Evolutionary conservation across 2,113 vertebrate species (phyloP).

Genomic region (Nematolebias whitei): DNA sequence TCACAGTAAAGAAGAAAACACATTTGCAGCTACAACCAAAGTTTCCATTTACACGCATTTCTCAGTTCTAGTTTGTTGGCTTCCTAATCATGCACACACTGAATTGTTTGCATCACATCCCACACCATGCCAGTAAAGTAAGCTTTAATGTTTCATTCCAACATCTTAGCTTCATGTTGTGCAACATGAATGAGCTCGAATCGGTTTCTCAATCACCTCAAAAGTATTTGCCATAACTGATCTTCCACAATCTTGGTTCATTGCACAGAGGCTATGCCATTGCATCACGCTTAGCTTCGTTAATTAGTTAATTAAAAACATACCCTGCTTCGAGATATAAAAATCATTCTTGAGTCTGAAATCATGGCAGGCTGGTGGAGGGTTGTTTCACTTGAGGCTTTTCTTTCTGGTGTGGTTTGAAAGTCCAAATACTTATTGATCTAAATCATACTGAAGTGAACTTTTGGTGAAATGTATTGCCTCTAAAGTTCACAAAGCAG

Average conservation of each 20-base stretch:
- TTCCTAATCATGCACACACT: conserved; percentile 17
- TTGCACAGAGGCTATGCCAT: conserved; percentile 9
- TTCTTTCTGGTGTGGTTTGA: background rate
- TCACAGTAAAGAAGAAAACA: background rate
- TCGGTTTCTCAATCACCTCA: conserved; percentile 23
- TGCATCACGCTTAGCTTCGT: conserved; percentile 39
- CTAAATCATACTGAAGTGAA: background rate
- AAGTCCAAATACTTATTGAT: background rate
- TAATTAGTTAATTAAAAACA: conserved; percentile 24
- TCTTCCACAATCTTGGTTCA: conserved; percentile 1
- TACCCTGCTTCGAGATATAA: conserved; percentile 7
- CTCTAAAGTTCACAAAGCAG: conserved; percentile 4
- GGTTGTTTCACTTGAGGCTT: background rate
- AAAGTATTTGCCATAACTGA: conserved; percentile 7
- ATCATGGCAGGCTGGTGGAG: background rate
- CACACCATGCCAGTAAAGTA: conserved; percentile 9
- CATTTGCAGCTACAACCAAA: conserved; percentile 4
- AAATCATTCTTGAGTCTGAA: background rate
- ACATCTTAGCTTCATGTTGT: conserved; percentile 20
- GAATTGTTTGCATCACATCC: conserved; percentile 15
- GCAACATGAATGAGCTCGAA: conserved; percentile 15
- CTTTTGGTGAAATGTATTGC: background rate
- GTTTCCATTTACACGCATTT: conserved; percentile 31
- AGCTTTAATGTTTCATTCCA: conserved; percentile 13
- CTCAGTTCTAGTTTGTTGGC: background rate